Conservation (phyloP, 2,113 vertebrate genomes). For the Gadus macrocephalus region DNA sequence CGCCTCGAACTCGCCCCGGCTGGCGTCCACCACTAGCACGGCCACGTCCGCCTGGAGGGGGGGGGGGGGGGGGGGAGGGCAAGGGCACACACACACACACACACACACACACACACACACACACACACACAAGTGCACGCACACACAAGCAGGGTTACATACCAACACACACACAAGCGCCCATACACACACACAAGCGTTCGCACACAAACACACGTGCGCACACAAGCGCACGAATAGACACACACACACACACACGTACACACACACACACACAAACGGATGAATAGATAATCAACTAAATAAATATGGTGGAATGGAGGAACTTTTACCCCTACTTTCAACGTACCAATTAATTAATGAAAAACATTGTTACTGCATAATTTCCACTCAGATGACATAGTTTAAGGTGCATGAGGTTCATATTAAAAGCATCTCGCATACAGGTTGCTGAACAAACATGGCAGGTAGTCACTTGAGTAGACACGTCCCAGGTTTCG, state of each 20-base stretch:
- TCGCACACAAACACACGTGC: too few species aligned
- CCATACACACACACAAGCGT: too few species aligned
- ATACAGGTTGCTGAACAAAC: too few species aligned
- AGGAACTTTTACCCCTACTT: too few species aligned
- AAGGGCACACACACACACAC: background rate
- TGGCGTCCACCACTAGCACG: conserved; percentile 91
- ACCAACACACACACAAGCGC: background rate
- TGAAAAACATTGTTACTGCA: too few species aligned
- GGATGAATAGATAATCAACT: background rate
- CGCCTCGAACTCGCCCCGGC: conserved; percentile 95
- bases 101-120: background rate
- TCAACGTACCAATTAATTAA: too few species aligned
- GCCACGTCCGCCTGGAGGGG: conserved; percentile 89
- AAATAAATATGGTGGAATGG: background rate
- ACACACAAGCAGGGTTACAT: background rate
- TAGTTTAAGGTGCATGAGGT: too few species aligned
- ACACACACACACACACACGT: conserved; percentile 2
- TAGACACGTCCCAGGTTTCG: too few species aligned
- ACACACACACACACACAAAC: background rate
- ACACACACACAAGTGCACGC: too few species aligned
- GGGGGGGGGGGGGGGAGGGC: background rate
- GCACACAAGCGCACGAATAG: conserved; percentile 11
- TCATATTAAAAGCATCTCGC: too few species aligned
- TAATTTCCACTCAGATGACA: too few species aligned
- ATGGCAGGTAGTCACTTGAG: too few species aligned